Percentiles rank a stretch among this genome's conserved stretches.
Conservation (phyloP, 2,797 vertebrate species). For the Phylloscopus collybita region DNA sequence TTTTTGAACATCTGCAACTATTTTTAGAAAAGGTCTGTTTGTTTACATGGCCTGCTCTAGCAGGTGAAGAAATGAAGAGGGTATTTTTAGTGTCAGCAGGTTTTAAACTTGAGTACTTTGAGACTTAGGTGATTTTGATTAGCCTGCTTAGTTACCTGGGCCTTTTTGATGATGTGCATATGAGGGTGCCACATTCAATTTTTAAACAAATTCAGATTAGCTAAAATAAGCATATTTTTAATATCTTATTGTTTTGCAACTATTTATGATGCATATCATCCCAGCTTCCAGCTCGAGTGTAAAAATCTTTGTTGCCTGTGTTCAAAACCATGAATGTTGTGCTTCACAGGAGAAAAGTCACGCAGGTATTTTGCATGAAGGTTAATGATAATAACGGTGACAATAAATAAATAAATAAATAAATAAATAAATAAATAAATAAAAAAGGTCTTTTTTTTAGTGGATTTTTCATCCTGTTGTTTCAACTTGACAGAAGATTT, state of each 20-base stretch:
- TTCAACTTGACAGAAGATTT: not conserved
- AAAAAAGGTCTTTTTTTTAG: not conserved
- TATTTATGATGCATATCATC: not conserved
- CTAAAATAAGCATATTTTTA: not conserved
- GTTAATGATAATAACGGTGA: not conserved
- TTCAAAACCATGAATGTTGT: not conserved
- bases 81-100: not conserved
- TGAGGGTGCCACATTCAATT: not conserved
- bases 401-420: too few relatives aligned
- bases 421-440: not conserved
- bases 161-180: not conserved
- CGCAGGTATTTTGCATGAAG: not conserved
- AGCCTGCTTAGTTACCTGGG: not conserved
- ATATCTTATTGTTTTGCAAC: not conserved
- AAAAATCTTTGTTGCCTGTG: not conserved
- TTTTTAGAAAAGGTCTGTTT: not conserved
- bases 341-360: not conserved
- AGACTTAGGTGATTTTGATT: not conserved
- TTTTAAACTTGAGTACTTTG: not conserved
- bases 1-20: slow-evolving; percentile 40
- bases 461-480: not conserved
- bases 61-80: not conserved
- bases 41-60: not conserved
- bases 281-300: not conserved
- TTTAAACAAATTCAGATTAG: not conserved